These are phyloP conservation scores for Hylaeus volcanicus DNA, from an alignment of 1,140 invertebrate genomes.

Conservation along the genomic window DNA sequence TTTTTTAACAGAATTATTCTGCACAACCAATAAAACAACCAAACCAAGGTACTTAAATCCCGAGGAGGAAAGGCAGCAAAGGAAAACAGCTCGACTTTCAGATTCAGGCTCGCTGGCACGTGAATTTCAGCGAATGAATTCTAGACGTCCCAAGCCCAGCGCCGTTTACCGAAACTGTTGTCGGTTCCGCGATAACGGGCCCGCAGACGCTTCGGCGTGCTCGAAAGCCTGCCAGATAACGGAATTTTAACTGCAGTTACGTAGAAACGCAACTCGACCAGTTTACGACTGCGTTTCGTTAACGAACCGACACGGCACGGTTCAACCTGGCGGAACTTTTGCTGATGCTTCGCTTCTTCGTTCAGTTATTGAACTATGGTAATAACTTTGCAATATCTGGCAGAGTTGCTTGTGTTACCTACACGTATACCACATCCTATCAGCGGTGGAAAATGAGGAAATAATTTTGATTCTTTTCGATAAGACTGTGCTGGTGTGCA, in stretches of 20 bases:
- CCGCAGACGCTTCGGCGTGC: not conserved
- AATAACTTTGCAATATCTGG: too few species aligned
- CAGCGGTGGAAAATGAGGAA: too few species aligned
- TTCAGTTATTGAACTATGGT: not conserved
- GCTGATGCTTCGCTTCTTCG: not conserved
- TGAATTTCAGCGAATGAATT: constrained; percentile 7
- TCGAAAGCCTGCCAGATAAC: constrained; percentile 4
- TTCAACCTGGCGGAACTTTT: not conserved
- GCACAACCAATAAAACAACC: too few species aligned
- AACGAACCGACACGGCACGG: not conserved
- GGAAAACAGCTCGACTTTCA: not conserved
- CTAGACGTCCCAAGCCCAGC: not conserved
- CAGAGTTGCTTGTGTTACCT: too few species aligned
- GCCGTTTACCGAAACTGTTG: constrained; percentile 13
- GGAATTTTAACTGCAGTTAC: constrained; percentile 18
- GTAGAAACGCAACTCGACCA: constrained; percentile 11
- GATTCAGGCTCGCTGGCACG: not conserved
- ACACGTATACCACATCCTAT: too few species aligned
- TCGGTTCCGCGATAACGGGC: constrained; percentile 14
- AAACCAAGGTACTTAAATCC: too few species aligned
- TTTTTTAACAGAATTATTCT: too few species aligned
- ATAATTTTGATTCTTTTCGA: too few species aligned
- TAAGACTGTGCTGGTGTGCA: too few species aligned
- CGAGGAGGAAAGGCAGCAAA: too few species aligned
- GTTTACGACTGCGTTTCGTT: constrained; percentile 17